Evolutionary conservation across 1,140 invertebrate species (phyloP), one percentile per base, ranked within the genome.

Genomic region (Drosophila tsacasi): DNA sequence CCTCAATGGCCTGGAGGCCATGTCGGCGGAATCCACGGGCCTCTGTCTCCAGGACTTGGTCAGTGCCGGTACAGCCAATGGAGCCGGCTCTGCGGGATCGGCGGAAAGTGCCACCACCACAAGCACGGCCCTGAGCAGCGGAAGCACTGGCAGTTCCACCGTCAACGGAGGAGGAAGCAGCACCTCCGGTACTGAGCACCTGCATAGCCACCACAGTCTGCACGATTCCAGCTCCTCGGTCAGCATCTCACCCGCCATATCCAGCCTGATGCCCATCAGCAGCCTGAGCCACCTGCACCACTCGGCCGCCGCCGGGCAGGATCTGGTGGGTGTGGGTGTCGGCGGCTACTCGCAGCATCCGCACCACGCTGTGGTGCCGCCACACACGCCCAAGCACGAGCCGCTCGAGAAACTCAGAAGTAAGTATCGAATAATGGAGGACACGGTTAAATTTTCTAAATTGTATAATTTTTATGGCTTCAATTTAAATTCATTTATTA

Each of bases 401-500:
- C 96, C 96, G 12, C 92, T 97, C 52, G 96, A 97, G 94, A 97
- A 97, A 93, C 94, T 97, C 76, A 97, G 97, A 96, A 94, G 96
- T 95, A 95, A 93, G 95, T 97, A 92, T 64, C 87, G 79, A 92
- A 87, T 83, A 87, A 66, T 74, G 58, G n/a, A 52, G 61, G 17
- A 6, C 6, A 5, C 1, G 17, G 23, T 10, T 27, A 1, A 32
- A 32, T 10, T 32, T 30, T 10, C 30, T 32, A 32, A 10, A 12
- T 10, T 10, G 30, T 10, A 10, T 32, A 10, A 32, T 32, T 10
- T 32, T 3, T 32, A 10, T 0, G 30, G 30, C 10, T 12, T 32
- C 2, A 32, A 10, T 32, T 32, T 10, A 30, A 8, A 30, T 30
- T 8, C 8, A 30, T 8, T 8, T 8, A 1, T 8, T 10, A 30